Conservation (phyloP, 2,797 vertebrate species). For the Hephaestus fuliginosus region DNA sequence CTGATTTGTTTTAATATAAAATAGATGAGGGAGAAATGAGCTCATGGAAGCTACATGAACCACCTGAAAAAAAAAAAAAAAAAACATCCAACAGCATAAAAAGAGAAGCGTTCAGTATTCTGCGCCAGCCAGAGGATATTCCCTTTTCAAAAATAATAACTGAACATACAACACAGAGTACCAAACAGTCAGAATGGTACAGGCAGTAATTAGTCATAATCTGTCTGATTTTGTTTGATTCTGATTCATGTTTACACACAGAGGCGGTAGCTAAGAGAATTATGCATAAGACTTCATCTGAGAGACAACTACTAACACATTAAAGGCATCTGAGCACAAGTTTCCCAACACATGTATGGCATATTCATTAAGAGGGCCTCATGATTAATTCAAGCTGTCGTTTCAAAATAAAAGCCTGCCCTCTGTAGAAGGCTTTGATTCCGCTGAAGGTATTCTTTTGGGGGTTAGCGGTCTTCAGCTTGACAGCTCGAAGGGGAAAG, state of each 20-base stretch:
- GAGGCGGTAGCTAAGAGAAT: constrained; percentile 51
- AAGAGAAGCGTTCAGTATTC: constrained; percentile 31
- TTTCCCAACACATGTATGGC: constrained; percentile 40
- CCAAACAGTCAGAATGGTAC: constrained; percentile 25
- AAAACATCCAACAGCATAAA: constrained; percentile 28
- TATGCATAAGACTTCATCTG: constrained; percentile 57
- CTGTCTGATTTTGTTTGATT: constrained; percentile 61
- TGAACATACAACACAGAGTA: constrained; percentile 15
- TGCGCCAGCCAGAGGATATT: background rate
- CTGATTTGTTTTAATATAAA: constrained; percentile 65
- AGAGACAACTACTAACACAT: constrained; percentile 63
- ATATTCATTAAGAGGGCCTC: constrained; percentile 44
- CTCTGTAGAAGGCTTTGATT: constrained; percentile 38
- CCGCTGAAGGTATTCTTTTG: constrained; percentile 16
- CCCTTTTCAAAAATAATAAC: constrained; percentile 23
- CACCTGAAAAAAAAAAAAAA: constrained; percentile 16
- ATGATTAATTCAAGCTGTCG: constrained; percentile 47
- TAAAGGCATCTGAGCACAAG: constrained; percentile 51
- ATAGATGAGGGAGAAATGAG: constrained; percentile 33
- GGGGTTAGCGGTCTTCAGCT: constrained; percentile 12
- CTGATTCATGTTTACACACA: constrained; percentile 55
- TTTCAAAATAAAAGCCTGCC: constrained; percentile 60
- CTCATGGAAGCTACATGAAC: constrained; percentile 13
- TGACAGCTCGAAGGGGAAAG: constrained; percentile 28
- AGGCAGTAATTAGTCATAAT: constrained; percentile 61